These are phyloP conservation scores for Euclidia mi DNA, from an alignment of 2,888 invertebrate species.

Conservation along the genomic window DNA sequence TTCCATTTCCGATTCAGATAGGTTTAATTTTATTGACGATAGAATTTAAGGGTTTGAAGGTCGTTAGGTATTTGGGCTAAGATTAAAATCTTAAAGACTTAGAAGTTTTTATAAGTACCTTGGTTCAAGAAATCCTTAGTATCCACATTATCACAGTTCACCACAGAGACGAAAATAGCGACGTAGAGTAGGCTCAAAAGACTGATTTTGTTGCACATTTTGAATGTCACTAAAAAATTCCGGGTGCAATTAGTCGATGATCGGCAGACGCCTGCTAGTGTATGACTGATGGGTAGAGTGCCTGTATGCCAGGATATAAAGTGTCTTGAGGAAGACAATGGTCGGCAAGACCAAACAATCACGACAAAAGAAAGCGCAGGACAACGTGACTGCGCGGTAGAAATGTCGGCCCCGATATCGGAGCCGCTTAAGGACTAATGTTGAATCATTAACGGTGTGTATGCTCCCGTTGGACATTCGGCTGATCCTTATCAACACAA, in stretches of 20 bases:
- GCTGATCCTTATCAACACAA: constrained; percentile 75
- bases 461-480: constrained; percentile 75
- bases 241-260: constrained; percentile 60
- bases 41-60: no score
- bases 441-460: constrained; percentile 77
- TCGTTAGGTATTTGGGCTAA: no score
- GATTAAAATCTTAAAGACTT: no score
- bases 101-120: constrained; percentile 62
- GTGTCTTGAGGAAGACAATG: constrained; percentile 83
- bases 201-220: constrained; percentile 81
- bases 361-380: constrained; percentile 86
- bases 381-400: constrained; percentile 84
- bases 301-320: constrained; percentile 85
- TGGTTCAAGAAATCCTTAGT: constrained; percentile 69
- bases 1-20: no score
- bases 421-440: constrained; percentile 79
- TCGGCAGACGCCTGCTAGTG: constrained; percentile 67
- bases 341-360: constrained; percentile 82
- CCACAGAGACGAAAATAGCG: constrained; percentile 74
- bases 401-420: constrained; percentile 83
- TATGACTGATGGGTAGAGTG: constrained; percentile 81
- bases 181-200: constrained; percentile 77
- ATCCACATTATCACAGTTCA: constrained; percentile 71
- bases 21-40: no score
- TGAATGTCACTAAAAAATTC: constrained; percentile 46